These are phyloP conservation scores for Myrmophylax atrothorax DNA, from an alignment of 2,113 vertebrate species.

Conservation along the genomic window DNA sequence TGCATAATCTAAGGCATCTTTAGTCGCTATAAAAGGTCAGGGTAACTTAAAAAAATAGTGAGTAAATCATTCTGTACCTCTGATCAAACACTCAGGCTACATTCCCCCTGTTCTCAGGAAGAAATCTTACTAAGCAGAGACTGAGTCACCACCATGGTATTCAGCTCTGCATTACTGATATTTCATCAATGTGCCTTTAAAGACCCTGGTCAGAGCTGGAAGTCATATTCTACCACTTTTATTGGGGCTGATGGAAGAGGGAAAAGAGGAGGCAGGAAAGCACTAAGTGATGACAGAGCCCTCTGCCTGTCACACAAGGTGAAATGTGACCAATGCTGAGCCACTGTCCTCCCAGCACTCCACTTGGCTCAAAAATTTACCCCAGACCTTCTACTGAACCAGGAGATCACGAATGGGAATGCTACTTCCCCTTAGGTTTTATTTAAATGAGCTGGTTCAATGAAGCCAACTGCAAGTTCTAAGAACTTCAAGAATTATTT, in stretches of 20 bases:
- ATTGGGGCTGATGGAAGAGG: not conserved
- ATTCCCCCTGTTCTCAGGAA: not conserved
- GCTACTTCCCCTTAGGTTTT: not conserved
- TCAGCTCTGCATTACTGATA: not conserved
- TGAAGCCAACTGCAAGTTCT: not conserved
- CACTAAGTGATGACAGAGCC: not conserved
- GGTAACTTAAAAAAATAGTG: not conserved
- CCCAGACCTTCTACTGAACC: not conserved
- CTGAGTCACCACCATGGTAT: not conserved
- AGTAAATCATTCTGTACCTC: not conserved
- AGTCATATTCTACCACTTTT: not conserved
- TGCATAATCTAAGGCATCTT: slow-evolving; percentile 17
- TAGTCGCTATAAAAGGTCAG: not conserved
- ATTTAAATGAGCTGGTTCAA: not conserved
- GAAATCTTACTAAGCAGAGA: not conserved
- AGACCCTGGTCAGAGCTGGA: not conserved
- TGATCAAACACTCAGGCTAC: not conserved
- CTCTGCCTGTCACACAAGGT: not conserved
- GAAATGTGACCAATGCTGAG: not conserved
- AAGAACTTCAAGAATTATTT: not conserved
- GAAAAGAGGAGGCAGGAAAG: not conserved
- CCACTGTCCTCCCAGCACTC: not conserved
- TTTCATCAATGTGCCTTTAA: not conserved
- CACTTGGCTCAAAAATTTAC: not conserved
- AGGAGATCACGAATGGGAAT: not conserved